Conservation (phyloP, 2,888 invertebrate species). For the Meganola albula region DNA sequence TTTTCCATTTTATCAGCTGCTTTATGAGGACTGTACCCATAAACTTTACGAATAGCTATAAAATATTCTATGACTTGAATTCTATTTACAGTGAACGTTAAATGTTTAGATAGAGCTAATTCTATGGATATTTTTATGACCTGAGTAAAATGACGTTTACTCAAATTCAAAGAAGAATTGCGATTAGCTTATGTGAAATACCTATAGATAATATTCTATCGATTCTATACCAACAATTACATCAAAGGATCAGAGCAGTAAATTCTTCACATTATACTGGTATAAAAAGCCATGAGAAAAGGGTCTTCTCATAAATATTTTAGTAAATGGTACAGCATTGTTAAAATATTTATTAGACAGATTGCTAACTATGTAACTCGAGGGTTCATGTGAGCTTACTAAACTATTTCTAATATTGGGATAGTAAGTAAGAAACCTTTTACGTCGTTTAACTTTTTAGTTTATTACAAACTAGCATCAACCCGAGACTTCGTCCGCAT, state of each 20-base stretch:
- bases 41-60: conserved; percentile 5
- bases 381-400: conserved; percentile 6
- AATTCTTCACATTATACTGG: conserved; percentile 57
- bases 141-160: too few species aligned
- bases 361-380: conserved; percentile 21
- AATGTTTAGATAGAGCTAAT: too few species aligned
- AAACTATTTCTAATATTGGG: conserved; percentile 1
- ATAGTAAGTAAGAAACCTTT: too few species aligned
- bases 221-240: conserved; percentile 55
- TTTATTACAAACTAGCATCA: too few species aligned
- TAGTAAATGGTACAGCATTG: conserved; percentile 36
- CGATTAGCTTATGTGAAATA: too few species aligned
- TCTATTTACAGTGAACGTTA: background rate
- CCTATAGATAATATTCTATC: conserved; percentile 31
- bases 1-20: background rate
- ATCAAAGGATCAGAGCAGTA: conserved; percentile 51
- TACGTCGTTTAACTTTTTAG: too few species aligned
- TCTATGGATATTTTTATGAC: too few species aligned
- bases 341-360: conserved; percentile 13
- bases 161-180: too few species aligned
- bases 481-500: too few species aligned
- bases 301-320: conserved; percentile 62
- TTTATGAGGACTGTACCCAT: background rate
- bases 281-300: conserved; percentile 53
- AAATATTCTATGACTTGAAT: conserved; percentile 14